Evolutionary conservation across 2,113 vertebrate genomes (phyloP).

Genomic region (Calidris pugnax): DNA sequence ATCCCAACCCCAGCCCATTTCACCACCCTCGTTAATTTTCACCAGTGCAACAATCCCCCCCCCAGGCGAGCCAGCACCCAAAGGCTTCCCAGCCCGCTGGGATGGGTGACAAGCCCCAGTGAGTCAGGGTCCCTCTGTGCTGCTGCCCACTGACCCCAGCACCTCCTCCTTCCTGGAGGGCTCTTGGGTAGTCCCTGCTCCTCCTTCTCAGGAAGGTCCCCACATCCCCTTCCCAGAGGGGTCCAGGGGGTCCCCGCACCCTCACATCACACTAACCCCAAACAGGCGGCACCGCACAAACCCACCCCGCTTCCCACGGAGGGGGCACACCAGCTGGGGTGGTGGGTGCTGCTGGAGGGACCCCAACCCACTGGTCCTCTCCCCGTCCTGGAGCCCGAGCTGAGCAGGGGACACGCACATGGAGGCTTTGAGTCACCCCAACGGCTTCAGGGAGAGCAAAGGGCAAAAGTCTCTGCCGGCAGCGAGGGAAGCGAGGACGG

Average conservation of each 20-base stretch:
- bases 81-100: neutral
- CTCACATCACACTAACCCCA: neutral
- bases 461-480: neutral
- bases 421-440: neutral
- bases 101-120: fast-evolving
- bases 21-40: neutral
- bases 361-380: fast-evolving
- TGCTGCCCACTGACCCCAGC: neutral
- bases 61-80: neutral
- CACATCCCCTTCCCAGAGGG: too few species aligned
- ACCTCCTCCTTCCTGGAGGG: neutral
- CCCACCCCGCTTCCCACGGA: fast-evolving
- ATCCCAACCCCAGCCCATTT: fast-evolving
- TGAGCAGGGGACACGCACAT: fast-evolving
- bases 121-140: neutral
- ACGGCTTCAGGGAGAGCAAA: fast-evolving
- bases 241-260: fast-evolving
- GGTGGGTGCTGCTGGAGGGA: neutral
- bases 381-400: neutral
- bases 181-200: too few species aligned
- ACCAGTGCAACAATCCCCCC: fast-evolving
- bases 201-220: too few species aligned
- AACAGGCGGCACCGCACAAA: fast-evolving
- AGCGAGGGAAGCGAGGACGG: fast-evolving
- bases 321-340: fast-evolving